Evolutionary conservation across 2,113 vertebrate species (phyloP).

Genomic region (Todiramphus saurophagus): DNA sequence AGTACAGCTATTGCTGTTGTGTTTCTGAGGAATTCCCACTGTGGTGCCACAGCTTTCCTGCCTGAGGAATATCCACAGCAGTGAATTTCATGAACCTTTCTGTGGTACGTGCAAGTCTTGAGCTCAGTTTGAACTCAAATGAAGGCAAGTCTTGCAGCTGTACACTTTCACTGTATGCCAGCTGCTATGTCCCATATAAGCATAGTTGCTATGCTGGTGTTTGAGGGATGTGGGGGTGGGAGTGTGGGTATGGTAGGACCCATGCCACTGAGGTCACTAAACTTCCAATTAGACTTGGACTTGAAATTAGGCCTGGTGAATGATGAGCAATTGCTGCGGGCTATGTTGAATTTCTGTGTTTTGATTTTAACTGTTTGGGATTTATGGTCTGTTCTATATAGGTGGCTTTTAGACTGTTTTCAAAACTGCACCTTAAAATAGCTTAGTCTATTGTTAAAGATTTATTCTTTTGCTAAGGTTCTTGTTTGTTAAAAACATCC

Average conservation of each 20-base stretch:
- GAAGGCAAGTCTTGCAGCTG: not conserved
- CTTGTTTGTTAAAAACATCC: not conserved
- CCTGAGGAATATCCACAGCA: not conserved
- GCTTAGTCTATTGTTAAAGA: not conserved
- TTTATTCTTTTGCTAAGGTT: not conserved
- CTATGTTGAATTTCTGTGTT: not conserved
- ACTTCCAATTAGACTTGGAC: not conserved
- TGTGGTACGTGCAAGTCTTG: not conserved
- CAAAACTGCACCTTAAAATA: not conserved
- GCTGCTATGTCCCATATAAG: not conserved
- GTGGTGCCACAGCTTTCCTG: accelerated
- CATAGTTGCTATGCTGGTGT: not conserved
- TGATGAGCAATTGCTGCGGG: not conserved
- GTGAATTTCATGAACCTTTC: not conserved
- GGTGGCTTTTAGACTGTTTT: not conserved
- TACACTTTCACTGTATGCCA: not conserved
- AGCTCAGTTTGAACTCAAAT: not conserved
- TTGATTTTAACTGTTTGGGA: not conserved
- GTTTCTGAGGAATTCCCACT: not conserved
- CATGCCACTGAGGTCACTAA: not conserved
- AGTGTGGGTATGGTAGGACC: not conserved
- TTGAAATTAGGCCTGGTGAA: not conserved
- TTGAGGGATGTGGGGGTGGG: not conserved
- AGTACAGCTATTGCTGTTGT: not conserved
- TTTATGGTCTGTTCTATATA: not conserved